Base-by-base conservation (phyloP, 2,888 invertebrate species). In the Celastrina argiolus region DNA sequence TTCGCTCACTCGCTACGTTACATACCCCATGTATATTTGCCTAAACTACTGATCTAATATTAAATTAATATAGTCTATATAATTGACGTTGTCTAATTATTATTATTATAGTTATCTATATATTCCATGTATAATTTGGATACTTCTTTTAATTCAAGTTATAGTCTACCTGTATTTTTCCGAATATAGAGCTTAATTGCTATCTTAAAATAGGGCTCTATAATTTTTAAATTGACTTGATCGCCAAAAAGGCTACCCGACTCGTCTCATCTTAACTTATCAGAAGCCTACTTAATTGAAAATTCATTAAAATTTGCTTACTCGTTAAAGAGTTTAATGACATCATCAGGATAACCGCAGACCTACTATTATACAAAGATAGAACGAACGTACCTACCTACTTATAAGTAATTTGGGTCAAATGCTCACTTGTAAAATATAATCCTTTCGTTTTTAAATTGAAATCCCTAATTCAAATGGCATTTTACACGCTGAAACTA, bases 391-490 rank as follows among this genome's bases (percentile, higher is more conserved):
- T 51, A 22, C 16, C 3, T 18, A 22, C 16, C n/a, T 56, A 56
- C 28, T 56, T 31, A 31, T 58, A n/a, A 56, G 28, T 31, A n/a
- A 58, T 58, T 58, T 58, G 14, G 58, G 58, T 58, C 58, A 58
- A 58, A 31, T 31, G 58, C 31, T 58, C 58, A 31, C 58, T 58
- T 31, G 56, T 31, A 58, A 58, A 58, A 31, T 58, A 58, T 14
- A 58, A 58, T 58, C 58, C 58, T 58, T 58, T 58, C n/a, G 58
- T 28, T 31, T 58, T 58, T 31, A 16, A 31, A 58, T 31, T 28
- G 14, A n/a, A 51, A 51, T 51, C 22, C 51, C 51, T 26, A 51
- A 51, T 51, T 51, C 5, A 51, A 51, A 26, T 12, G 22, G 22
- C 5, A 51, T 51, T 51, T 22, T 26, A 1, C 2, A 5, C 22